These are phyloP conservation scores for Eonycteris spelaea DNA, from an alignment of 2,113 vertebrate genomes.

Conservation along the genomic window DNA sequence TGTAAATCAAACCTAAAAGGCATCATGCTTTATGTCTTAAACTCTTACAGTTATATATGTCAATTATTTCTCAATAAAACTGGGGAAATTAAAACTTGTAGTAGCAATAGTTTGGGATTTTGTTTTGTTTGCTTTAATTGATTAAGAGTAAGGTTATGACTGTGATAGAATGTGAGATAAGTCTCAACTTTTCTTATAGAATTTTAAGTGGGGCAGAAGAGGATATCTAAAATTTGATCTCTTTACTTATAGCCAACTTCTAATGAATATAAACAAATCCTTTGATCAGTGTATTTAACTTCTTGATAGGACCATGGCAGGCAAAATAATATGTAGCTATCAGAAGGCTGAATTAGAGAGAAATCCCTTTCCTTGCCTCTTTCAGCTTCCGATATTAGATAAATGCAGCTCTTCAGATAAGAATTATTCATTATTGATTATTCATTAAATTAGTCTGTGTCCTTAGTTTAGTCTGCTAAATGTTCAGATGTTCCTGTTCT, in stretches of 20 bases:
- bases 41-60: background rate
- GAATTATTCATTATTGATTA: background rate
- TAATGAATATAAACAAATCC: background rate
- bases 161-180: background rate
- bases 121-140: background rate
- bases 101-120: background rate
- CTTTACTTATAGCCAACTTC: background rate
- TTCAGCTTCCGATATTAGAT: background rate
- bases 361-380: background rate
- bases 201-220: background rate
- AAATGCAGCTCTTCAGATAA: background rate
- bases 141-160: background rate
- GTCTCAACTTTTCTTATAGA: background rate
- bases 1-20: background rate
- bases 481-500: background rate
- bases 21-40: background rate
- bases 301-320: background rate
- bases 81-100: background rate
- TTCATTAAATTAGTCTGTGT: background rate
- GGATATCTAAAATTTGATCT: background rate
- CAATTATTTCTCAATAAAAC: background rate
- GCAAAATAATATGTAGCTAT: background rate
- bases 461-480: background rate
- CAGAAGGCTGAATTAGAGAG: background rate
- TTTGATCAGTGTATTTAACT: background rate